Percentiles rank a stretch among this genome's conserved stretches.
Conservation (phyloP, 1,140 invertebrate species). For the Probaryconus sp. region DNA sequence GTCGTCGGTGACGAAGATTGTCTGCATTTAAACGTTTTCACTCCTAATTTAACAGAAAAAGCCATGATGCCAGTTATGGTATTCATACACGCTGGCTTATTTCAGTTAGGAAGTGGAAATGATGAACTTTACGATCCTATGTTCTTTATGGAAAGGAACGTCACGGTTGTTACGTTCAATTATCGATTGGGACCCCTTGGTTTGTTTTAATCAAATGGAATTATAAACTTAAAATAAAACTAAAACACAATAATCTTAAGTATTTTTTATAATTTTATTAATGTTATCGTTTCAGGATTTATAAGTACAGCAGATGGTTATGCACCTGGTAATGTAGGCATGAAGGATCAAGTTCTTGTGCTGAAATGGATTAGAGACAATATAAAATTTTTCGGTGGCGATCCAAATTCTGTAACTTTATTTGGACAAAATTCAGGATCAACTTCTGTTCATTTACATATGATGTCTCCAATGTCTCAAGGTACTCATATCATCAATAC, state of each 20-base stretch:
- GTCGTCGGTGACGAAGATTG: conserved; percentile 83
- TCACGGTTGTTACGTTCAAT: conserved; percentile 42
- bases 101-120: conserved; percentile 77
- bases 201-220: conserved; percentile 1
- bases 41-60: conserved; percentile 74
- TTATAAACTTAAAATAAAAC: too few species aligned
- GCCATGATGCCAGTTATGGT: conserved; percentile 80
- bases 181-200: conserved; percentile 39
- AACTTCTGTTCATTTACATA: conserved; percentile 40
- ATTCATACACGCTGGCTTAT: conserved; percentile 79
- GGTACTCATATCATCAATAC: conserved; percentile 29
- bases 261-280: too few species aligned
- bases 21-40: conserved; percentile 84
- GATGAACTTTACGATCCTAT: conserved; percentile 55
- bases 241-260: too few species aligned
- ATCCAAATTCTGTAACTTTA: conserved; percentile 71
- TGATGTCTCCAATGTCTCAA: conserved; percentile 70
- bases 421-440: conserved; percentile 69
- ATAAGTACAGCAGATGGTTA: conserved; percentile 70
- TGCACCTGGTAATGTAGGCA: conserved; percentile 76
- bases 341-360: conserved; percentile 76
- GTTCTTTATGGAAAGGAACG: conserved; percentile 35
- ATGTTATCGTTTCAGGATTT: conserved; percentile 64
- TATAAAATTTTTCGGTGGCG: conserved; percentile 73
- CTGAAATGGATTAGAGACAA: conserved; percentile 74